These are phyloP conservation scores for Acronicta leporina DNA, from an alignment of 2,888 invertebrate species.

Conservation along the genomic window DNA sequence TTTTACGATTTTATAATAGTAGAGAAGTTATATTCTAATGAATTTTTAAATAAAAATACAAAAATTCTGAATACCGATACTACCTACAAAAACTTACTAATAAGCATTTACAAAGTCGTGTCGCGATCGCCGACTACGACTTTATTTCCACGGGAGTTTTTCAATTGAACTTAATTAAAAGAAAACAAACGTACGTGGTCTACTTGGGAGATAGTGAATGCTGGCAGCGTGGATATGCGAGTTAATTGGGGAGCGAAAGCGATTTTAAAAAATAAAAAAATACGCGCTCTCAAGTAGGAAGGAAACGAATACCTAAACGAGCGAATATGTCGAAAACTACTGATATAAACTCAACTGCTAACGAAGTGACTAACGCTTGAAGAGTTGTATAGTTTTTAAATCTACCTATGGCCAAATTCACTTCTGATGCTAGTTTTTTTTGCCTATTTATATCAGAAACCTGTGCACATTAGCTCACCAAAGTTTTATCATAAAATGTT, in stretches of 20 bases:
- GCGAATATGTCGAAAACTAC: no score
- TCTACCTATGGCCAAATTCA: background rate
- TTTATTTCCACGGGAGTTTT: constrained; percentile 61
- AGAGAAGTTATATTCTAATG: no score
- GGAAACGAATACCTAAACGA: background rate
- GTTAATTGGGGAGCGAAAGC: constrained; percentile 31
- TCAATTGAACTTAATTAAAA: constrained; percentile 76
- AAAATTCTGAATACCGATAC: constrained; percentile 1
- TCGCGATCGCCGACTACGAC: constrained; percentile 31
- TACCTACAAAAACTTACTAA: constrained; percentile 5
- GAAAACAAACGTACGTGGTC: constrained; percentile 70
- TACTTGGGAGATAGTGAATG: constrained; percentile 48
- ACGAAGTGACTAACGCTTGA: background rate
- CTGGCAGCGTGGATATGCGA: constrained; percentile 12
- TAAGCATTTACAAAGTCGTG: constrained; percentile 32
- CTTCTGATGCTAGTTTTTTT: background rate
- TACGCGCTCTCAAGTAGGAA: background rate
- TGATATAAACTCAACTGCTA: background rate
- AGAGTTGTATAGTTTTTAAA: background rate
- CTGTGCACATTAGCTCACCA: no score
- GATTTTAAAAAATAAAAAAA: constrained; percentile 22
- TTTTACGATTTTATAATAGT: no score
- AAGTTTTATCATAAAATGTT: no score
- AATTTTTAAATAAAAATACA: no score
- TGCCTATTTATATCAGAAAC: background rate